phyloP scores from a whole-genome alignment of 2,113 vertebrate genomes.

The Vulpes vulpes region DNA sequence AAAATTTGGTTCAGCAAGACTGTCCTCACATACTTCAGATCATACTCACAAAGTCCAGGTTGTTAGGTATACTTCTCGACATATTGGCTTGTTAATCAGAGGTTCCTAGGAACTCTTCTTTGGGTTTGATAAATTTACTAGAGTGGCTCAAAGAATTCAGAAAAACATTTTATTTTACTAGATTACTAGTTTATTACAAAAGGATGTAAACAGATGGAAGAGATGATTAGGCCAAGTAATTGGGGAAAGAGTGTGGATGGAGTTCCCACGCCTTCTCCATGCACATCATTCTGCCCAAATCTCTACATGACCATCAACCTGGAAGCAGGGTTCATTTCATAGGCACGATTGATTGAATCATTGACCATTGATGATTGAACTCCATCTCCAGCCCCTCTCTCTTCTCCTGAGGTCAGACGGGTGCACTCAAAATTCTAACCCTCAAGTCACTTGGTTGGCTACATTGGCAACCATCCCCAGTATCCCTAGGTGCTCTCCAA shows the following conservation, averaged over 20 bases:
- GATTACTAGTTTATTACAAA: neutral
- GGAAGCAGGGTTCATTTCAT: neutral
- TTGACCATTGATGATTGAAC: neutral
- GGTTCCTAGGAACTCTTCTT: neutral
- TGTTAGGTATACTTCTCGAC: neutral
- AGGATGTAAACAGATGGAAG: neutral
- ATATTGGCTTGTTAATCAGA: neutral
- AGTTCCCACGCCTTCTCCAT: neutral
- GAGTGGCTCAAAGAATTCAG: neutral
- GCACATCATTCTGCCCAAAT: neutral
- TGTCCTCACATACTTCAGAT: neutral
- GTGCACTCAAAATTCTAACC: neutral
- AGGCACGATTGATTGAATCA: neutral
- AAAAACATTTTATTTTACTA: neutral
- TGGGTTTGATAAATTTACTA: neutral
- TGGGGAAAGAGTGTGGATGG: neutral
- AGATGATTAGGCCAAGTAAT: neutral
- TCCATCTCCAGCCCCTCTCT: neutral
- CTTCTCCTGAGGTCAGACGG: neutral
- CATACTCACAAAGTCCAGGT: neutral
- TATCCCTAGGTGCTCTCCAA: neutral
- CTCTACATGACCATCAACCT: neutral
- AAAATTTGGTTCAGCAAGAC: neutral
- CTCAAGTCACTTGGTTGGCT: neutral
- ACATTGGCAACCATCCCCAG: neutral